These are phyloP conservation scores for Papilio polytes DNA, from an alignment of 1,140 invertebrate species.

Conservation along the genomic window DNA sequence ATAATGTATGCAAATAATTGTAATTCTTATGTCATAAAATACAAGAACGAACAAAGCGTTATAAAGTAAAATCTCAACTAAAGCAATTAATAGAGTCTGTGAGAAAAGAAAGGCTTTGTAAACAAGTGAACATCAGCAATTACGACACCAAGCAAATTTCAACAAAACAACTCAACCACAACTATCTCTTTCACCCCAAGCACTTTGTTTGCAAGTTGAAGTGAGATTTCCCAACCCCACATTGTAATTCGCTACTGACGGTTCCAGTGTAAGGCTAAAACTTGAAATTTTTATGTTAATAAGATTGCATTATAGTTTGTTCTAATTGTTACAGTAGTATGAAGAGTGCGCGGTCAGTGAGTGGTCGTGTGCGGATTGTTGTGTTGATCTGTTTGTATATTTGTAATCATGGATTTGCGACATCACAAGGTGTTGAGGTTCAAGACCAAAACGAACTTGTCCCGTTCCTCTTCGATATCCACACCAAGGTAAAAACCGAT, in stretches of 20 bases:
- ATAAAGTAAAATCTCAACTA: conserved; percentile 9
- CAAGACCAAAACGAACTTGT: conserved; percentile 63
- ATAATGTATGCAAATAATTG: background rate
- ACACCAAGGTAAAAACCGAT: conserved; percentile 63
- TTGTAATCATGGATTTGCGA: conserved; percentile 72
- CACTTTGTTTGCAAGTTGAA: conserved; percentile 49
- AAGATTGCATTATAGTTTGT: conserved; percentile 73
- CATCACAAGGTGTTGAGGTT: conserved; percentile 69
- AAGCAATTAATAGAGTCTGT: conserved; percentile 9
- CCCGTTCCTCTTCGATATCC: conserved; percentile 69
- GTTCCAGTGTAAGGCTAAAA: conserved; percentile 71
- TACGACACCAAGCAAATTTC: conserved; percentile 54
- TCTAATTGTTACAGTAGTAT: conserved; percentile 77
- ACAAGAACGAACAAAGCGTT: conserved; percentile 12
- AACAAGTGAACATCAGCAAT: conserved; percentile 49
- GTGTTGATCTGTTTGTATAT: conserved; percentile 47
- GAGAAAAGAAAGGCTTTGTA: conserved; percentile 33
- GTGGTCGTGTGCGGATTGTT: conserved; percentile 67
- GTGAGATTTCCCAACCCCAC: conserved; percentile 62
- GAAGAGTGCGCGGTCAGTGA: conserved; percentile 64
- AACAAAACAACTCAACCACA: conserved; percentile 57
- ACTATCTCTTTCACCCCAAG: conserved; percentile 61
- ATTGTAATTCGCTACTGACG: conserved; percentile 64
- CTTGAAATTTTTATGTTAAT: conserved; percentile 83
- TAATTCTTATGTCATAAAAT: background rate